Evolutionary conservation across 2,113 vertebrate genomes (phyloP).

Genomic region (Suricata suricatta): DNA sequence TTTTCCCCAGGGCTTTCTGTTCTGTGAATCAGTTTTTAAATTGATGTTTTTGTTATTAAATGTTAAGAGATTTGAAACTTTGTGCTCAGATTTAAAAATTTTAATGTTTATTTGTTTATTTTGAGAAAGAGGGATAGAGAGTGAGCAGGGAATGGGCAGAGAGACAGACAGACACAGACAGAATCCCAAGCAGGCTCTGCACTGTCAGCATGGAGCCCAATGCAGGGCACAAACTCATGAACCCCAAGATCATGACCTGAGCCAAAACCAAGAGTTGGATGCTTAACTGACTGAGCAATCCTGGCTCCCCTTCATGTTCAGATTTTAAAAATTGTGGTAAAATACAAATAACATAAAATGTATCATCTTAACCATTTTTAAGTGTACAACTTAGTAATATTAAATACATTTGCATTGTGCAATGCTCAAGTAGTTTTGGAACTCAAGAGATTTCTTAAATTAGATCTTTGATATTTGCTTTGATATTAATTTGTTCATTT

Average conservation of each 20-base stretch:
- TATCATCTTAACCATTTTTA: not conserved
- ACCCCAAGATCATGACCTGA: no score
- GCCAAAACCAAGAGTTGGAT: no score
- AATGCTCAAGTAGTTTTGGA: not conserved
- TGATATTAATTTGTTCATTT: not conserved
- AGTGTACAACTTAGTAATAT: not conserved
- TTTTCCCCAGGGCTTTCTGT: not conserved
- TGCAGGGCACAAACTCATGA: no score
- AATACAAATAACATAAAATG: not conserved
- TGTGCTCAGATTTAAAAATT: not conserved
- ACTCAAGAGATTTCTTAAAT: not conserved
- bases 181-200: no score
- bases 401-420: not conserved
- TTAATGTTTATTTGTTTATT: no score
- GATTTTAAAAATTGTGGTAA: not conserved
- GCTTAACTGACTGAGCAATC: no score
- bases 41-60: not conserved
- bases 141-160: no score
- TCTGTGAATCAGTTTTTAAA: not conserved
- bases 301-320: no score
- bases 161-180: no score
- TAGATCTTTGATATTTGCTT: not conserved
- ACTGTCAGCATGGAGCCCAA: no score
- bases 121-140: no score
- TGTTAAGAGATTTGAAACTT: not conserved